These are phyloP conservation scores for Acrossocheilus wenchowensis DNA, from an alignment of 2,797 vertebrate genomes.

Conservation along the genomic window DNA sequence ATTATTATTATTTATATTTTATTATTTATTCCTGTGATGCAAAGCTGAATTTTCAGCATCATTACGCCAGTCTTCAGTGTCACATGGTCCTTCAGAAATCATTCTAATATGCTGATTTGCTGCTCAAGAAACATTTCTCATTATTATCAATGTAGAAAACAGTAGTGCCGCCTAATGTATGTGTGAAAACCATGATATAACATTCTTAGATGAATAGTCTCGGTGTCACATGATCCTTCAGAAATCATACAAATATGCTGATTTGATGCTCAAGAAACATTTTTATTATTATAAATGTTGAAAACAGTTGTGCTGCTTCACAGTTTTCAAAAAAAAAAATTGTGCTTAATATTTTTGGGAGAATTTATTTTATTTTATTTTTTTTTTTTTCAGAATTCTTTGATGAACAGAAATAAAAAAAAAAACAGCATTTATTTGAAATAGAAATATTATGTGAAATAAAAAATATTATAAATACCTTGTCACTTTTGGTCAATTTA, in stretches of 20 bases:
- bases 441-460: not conserved
- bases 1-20: not conserved
- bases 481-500: not conserved
- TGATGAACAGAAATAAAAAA: not conserved
- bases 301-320: too few species aligned
- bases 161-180: not conserved
- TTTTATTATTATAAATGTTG: too few species aligned
- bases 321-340: too few species aligned
- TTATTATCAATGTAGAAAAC: not conserved
- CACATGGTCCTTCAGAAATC: not conserved
- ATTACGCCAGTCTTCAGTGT: not conserved
- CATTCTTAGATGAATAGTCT: too few species aligned
- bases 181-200: too few species aligned
- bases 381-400: not conserved
- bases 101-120: not conserved
- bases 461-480: not conserved
- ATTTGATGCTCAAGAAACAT: not conserved
- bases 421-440: not conserved
- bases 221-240: not conserved
- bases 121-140: not conserved
- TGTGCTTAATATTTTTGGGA: not conserved
- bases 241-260: not conserved
- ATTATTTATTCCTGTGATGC: not conserved
- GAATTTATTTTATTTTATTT: rapidly evolving
- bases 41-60: not conserved